Percentiles rank a stretch among this genome's conserved stretches.
Evolutionary conservation across 2,797 vertebrate genomes (phyloP).

Genomic region (Myiotriccus ornatus): DNA sequence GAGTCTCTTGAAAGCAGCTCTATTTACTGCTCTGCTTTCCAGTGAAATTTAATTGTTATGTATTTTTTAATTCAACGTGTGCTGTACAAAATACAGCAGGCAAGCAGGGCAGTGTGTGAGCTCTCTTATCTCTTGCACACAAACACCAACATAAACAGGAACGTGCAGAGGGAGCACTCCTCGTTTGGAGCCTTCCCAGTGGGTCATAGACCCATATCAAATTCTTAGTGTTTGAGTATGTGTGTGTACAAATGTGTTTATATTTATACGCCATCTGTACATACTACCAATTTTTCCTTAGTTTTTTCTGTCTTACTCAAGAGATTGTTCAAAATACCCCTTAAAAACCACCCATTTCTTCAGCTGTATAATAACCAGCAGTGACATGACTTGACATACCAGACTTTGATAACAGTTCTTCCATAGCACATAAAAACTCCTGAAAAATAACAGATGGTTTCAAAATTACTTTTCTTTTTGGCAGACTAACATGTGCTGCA

Average conservation of each 20-base stretch:
- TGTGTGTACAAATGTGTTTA: not conserved
- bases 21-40: conserved; percentile 18
- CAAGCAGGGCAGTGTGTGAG: not conserved
- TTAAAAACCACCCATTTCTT: not conserved
- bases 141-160: not conserved
- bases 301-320: not conserved
- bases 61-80: not conserved
- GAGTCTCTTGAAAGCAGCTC: conserved; percentile 51
- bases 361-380: not conserved
- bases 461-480: not conserved
- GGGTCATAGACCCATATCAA: not conserved
- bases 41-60: not conserved
- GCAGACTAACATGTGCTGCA: not conserved
- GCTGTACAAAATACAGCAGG: not conserved
- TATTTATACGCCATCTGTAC: not conserved
- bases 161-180: not conserved
- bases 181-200: not conserved
- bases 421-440: not conserved
- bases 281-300: not conserved
- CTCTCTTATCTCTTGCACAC: not conserved
- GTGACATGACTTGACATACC: not conserved
- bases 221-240: not conserved
- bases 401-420: not conserved
- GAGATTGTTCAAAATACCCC: not conserved
- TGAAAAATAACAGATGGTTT: not conserved